Base-by-base conservation (phyloP, 2,888 invertebrate genomes). In the Liodrosophila aerea region DNA sequence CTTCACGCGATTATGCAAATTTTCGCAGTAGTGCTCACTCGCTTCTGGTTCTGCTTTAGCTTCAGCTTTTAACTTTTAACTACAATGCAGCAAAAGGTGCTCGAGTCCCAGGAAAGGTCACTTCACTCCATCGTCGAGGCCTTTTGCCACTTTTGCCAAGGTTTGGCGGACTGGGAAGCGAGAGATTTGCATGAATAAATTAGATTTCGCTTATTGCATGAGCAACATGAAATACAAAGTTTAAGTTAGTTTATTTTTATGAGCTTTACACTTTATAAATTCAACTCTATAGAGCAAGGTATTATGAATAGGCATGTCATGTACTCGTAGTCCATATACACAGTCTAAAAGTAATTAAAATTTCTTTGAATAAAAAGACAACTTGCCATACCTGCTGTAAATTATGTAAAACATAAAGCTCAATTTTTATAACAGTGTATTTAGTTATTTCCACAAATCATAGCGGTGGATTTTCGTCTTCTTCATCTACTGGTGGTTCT, bases 1-100 rank as follows among this genome's bases (percentile, higher is more conserved):
- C 73, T 85, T 66, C 76, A 80, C 80, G 84, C 84, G 84, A 85
- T 81, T 81, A 81, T 81, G 81, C 65, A 85, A 81, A 81, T 81
- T 69, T 63, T 22, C 7, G 29, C 51, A 31, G 47, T 58, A 51
- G 51, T 54, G 63, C 27, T 72, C 58, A 33, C 66, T 73, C 56
- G 29, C 56, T 47, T 53, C 60, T 44, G 18, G 16, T 44, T 58
- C 47, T 39, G 49, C 39, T 44, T 43, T 43, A 43, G 44, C 37
- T 49, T 49, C 37, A 16, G 51, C 13, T 12, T 33, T 33, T 2
- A 13, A 22, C 33, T 34, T 43, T 27, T 27, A 41, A 41, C n/a
- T 12, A 33, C 50, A 63, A 41, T 41, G 53, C 52, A 39, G 44
- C 46, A 44, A 15, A 51, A 40, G 37, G 22, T 30, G 31, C 45